Evolutionary conservation across 2,888 invertebrate species (phyloP).

Genomic region (Lamellibrachia satsuma): DNA sequence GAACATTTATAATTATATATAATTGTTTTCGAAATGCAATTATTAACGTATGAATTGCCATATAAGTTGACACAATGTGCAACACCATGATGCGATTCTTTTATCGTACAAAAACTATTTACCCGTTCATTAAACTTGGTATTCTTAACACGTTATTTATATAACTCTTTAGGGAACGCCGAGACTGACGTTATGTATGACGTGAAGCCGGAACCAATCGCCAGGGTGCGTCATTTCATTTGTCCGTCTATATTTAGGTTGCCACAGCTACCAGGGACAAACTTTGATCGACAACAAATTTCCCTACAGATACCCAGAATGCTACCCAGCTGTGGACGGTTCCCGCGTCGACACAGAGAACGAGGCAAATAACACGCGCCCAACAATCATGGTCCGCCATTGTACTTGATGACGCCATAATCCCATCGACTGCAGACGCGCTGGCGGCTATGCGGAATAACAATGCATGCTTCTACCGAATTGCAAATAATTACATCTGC

Average conservation of each 20-base stretch:
- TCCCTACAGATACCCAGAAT: neutral
- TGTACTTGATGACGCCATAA: slow-evolving; percentile 12
- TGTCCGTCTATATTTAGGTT: neutral
- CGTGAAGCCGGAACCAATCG: neutral
- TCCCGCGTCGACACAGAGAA: neutral
- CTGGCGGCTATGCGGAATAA: neutral
- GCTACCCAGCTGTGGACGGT: neutral
- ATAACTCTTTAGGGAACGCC: neutral
- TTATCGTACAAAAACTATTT: neutral
- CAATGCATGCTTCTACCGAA: neutral
- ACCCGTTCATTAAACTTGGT: neutral
- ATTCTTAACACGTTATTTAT: slow-evolving; percentile 2
- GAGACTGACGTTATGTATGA: neutral
- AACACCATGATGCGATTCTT: neutral
- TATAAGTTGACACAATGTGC: neutral
- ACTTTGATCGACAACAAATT: neutral
- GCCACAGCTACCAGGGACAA: neutral
- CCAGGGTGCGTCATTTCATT: neutral
- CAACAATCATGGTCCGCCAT: neutral
- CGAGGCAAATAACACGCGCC: neutral
- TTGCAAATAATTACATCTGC: neutral
- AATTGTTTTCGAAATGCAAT: neutral
- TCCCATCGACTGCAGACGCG: neutral
- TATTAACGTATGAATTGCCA: neutral
- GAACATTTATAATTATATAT: neutral